A percentile compares a stretch with the other conserved stretches of the same genome.
Conservation (phyloP, 2,888 invertebrate genomes). For the Malthinus flaveolus region DNA sequence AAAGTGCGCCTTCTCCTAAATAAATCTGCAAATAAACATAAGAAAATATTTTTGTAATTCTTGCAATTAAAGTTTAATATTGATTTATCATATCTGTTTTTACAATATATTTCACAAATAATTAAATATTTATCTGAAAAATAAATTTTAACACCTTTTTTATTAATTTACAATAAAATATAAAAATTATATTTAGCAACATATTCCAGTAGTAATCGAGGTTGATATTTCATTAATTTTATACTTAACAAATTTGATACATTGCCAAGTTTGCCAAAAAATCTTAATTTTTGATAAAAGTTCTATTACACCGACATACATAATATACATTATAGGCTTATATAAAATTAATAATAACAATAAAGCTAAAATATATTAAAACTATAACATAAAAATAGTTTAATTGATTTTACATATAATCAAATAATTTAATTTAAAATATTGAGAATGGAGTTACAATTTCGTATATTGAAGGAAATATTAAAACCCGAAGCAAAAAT, state of each 20-base stretch:
- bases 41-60: too few relatives aligned
- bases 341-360: constrained; percentile 22
- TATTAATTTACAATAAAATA: background rate
- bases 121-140: background rate
- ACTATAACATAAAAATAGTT: constrained; percentile 18
- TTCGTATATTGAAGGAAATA: background rate
- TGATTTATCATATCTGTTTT: too few relatives aligned
- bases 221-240: background rate
- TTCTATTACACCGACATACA: constrained; percentile 15
- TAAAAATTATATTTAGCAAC: background rate
- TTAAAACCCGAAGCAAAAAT: background rate
- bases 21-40: too few relatives aligned
- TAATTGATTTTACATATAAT: background rate
- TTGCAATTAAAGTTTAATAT: too few relatives aligned
- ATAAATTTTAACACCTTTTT: background rate
- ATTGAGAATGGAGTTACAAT: background rate
- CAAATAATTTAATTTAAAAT: background rate
- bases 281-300: constrained; percentile 3
- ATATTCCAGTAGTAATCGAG: too few relatives aligned
- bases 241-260: constrained; percentile 7
- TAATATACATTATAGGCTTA: constrained; percentile 22
- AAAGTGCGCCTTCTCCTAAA: too few relatives aligned
- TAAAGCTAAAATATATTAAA: constrained; percentile 25
- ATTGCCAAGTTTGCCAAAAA: background rate
- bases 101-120: background rate